phyloP scores from a whole-genome alignment of 2,888 invertebrate species.

The Cerceris rybyensis region DNA sequence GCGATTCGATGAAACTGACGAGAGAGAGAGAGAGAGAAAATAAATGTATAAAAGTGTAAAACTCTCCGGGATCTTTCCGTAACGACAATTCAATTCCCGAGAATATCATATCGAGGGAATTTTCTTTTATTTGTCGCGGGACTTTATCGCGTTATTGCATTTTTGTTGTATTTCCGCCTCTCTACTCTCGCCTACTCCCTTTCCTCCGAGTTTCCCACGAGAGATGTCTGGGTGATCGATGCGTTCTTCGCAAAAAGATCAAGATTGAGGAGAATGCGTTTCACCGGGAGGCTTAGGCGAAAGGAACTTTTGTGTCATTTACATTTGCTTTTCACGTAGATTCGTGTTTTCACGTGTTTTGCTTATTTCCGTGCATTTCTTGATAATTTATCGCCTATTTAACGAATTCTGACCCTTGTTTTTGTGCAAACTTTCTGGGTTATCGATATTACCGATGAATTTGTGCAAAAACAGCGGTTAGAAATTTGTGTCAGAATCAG shows the following conservation, averaged over 20 bases:
- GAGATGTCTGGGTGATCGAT: conserved; percentile 66
- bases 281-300: conserved; percentile 32
- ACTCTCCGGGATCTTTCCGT: background rate
- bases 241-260: conserved; percentile 65
- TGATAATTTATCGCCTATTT: no score
- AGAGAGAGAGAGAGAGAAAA: background rate
- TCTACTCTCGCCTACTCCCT: conserved; percentile 34
- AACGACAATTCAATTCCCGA: conserved; percentile 8
- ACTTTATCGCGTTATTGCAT: conserved; percentile 56
- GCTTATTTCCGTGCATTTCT: background rate
- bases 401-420: no score
- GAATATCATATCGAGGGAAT: conserved; percentile 10
- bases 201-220: conserved; percentile 42
- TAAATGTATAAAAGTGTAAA: background rate
- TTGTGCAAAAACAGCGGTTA: no score
- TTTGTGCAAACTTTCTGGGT: no score
- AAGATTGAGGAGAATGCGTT: conserved; percentile 66
- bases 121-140: conserved; percentile 33
- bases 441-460: no score
- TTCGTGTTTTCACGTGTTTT: conserved; percentile 24
- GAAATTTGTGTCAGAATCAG: no score
- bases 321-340: conserved; percentile 33
- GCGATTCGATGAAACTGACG: background rate
- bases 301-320: conserved; percentile 55
- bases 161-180: conserved; percentile 49